Conservation (phyloP, 1,140 invertebrate species). For the Orchestia grillus region DNA sequence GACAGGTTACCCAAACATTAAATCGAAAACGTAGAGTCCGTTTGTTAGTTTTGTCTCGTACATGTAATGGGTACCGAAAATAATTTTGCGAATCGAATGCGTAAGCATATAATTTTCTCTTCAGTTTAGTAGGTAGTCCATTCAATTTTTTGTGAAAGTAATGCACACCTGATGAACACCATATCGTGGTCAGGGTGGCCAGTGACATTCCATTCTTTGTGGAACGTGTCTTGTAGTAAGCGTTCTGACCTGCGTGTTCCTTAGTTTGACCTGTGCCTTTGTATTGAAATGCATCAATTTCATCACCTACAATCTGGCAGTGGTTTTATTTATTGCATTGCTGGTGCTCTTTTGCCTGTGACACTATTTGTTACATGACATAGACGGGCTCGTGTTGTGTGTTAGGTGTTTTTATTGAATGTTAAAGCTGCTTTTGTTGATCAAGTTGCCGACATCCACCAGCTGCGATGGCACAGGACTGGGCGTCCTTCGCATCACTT, state of each 20-base stretch:
- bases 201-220: not conserved
- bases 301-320: not conserved
- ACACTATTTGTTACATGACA: not conserved
- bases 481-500: slow-evolving; percentile 14
- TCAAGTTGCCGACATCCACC: not conserved
- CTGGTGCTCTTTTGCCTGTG: not conserved
- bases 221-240: not conserved
- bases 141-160: not conserved
- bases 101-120: not conserved
- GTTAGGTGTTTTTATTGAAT: not conserved
- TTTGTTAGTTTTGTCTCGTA: not conserved
- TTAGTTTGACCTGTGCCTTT: not conserved
- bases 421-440: not conserved
- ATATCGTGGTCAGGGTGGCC: not conserved
- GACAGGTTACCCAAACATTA: no score
- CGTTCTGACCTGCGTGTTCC: not conserved
- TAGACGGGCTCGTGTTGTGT: not conserved
- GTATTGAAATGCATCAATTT: not conserved
- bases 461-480: not conserved
- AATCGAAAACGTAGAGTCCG: no score
- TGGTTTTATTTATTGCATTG: not conserved
- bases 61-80: not conserved
- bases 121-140: not conserved
- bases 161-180: not conserved
- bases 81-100: not conserved